Evolutionary conservation across 2,888 invertebrate genomes (phyloP).

Genomic region (Congeria kusceri): DNA sequence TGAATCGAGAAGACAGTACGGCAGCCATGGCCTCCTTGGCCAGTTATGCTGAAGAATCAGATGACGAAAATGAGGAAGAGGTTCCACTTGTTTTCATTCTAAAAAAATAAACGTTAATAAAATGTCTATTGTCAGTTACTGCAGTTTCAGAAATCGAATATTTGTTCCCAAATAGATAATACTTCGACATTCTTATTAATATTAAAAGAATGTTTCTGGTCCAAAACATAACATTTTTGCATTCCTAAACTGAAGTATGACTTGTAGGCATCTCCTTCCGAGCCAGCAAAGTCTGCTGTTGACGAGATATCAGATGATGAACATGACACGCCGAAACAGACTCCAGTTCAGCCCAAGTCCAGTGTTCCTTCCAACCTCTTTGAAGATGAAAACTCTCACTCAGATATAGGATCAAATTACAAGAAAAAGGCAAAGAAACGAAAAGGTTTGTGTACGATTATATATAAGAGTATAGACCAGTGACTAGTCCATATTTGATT

Average conservation of each 20-base stretch:
- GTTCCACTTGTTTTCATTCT: background rate
- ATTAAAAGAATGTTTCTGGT: too few species aligned
- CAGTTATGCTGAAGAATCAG: constrained; percentile 62
- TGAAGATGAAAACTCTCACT: constrained; percentile 68
- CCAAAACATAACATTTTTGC: too few species aligned
- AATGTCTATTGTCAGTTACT: too few species aligned
- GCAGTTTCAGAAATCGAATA: too few species aligned
- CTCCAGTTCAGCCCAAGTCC: constrained; percentile 18
- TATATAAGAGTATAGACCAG: too few species aligned
- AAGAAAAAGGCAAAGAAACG: constrained; percentile 47
- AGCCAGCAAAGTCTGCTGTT: constrained; percentile 53
- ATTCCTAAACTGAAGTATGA: background rate
- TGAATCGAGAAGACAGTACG: constrained; percentile 75
- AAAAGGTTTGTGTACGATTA: constrained; percentile 28
- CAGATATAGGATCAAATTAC: constrained; percentile 51
- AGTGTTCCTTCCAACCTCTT: constrained; percentile 48
- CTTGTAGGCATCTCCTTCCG: background rate
- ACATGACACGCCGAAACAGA: constrained; percentile 52
- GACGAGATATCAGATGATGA: constrained; percentile 80
- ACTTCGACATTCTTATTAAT: too few species aligned
- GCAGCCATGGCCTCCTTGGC: constrained; percentile 75
- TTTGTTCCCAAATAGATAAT: too few species aligned
- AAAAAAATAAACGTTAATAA: too few species aligned
- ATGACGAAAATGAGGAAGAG: constrained; percentile 63
- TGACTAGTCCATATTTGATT: too few species aligned